Conservation (phyloP, 2,113 vertebrate species). For the Sapajus apella region DNA sequence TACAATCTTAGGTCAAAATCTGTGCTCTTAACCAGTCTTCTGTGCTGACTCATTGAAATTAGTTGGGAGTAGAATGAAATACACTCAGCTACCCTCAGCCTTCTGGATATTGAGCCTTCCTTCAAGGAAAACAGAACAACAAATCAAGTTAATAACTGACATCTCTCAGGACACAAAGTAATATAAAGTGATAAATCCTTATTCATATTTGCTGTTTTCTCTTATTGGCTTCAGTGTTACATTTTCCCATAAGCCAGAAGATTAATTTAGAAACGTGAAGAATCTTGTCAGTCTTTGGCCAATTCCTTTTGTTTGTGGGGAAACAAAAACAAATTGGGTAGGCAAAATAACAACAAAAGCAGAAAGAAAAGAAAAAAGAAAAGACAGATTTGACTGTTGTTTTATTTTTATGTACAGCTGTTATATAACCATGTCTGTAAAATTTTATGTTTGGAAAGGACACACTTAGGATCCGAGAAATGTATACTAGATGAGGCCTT, state of each 20-base stretch:
- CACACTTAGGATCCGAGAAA: neutral
- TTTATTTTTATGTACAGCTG: constrained; percentile 41
- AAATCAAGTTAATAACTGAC: constrained; percentile 45
- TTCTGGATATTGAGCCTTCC: neutral
- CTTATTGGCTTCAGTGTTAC: constrained; percentile 23
- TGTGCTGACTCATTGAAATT: neutral
- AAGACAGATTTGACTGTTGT: neutral
- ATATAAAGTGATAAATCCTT: neutral
- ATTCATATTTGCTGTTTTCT: neutral
- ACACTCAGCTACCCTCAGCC: neutral
- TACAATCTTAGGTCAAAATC: neutral
- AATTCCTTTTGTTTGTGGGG: constrained; percentile 27
- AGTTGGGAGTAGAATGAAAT: neutral
- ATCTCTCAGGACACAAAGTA: neutral
- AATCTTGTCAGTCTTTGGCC: constrained; percentile 6
- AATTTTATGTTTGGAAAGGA: constrained; percentile 2
- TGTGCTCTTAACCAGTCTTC: neutral
- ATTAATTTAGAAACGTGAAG: constrained; percentile 43
- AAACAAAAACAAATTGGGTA: constrained; percentile 49
- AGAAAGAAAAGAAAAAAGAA: no score
- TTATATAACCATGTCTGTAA: neutral
- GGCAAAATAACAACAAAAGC: neutral
- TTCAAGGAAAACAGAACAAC: neutral
- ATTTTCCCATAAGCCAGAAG: constrained; percentile 27
- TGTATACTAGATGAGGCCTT: neutral